phyloP scores from a whole-genome alignment of 2,113 vertebrate genomes.

The Ictalurus furcatus region DNA sequence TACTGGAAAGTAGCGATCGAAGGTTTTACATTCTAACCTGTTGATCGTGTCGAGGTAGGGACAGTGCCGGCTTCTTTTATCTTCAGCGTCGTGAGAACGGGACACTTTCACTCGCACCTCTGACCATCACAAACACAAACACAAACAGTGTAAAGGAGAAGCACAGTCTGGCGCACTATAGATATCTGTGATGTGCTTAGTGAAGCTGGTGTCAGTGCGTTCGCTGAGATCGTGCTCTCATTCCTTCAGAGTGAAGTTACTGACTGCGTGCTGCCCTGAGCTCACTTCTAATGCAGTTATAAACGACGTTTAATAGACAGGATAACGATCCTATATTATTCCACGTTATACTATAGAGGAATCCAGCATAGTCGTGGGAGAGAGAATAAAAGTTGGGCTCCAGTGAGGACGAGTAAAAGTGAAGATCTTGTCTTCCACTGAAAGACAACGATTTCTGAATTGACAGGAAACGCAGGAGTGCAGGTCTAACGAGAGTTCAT shows the following conservation, averaged over 20 bases:
- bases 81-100: slow-evolving; percentile 72
- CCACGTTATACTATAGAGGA: background rate
- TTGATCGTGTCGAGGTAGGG: slow-evolving; percentile 96
- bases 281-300: no score
- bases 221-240: no score
- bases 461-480: background rate
- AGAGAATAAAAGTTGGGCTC: background rate
- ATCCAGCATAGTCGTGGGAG: background rate
- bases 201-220: background rate
- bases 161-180: background rate
- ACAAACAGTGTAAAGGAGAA: background rate
- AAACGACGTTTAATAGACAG: no score
- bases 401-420: background rate
- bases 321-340: no score
- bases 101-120: slow-evolving; percentile 63
- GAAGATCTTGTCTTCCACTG: background rate
- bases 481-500: background rate
- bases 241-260: no score
- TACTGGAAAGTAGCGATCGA: background rate
- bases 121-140: slow-evolving; percentile 6
- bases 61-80: slow-evolving; percentile 90
- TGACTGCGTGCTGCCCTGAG: no score
- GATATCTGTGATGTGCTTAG: background rate
- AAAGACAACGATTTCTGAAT: background rate
- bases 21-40: slow-evolving; percentile 69